Percentiles rank a stretch among this genome's conserved stretches.
phyloP scores from a whole-genome alignment of 2,888 invertebrate species.

The Mesodorylaimus sp. region DNA sequence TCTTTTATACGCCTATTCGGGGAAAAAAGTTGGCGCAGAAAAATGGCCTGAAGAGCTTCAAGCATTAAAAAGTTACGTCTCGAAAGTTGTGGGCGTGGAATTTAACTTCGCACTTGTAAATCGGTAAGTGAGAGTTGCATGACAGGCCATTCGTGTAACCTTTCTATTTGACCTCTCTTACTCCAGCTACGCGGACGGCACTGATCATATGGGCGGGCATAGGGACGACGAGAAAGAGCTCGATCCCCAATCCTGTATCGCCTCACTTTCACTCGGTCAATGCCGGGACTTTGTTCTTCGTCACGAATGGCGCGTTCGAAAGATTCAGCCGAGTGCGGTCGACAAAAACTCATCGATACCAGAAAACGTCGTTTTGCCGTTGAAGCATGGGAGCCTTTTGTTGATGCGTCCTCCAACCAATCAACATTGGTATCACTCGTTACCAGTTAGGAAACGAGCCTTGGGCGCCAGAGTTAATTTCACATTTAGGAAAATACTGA shows the following conservation, averaged over 20 bases:
- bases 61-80: background rate
- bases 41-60: background rate
- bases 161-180: too few species aligned
- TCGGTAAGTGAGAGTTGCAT: background rate
- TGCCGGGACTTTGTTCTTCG: conserved; percentile 46
- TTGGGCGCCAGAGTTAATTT: conserved; percentile 45
- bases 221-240: conserved; percentile 51
- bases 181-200: conserved; percentile 47
- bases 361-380: conserved; percentile 35
- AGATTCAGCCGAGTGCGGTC: conserved; percentile 34
- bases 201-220: conserved; percentile 52
- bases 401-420: conserved; percentile 55
- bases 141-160: too few species aligned
- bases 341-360: conserved; percentile 26
- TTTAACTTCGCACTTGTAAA: conserved; percentile 3
- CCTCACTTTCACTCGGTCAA: conserved; percentile 49
- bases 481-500: conserved; percentile 39
- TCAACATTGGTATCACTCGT: conserved; percentile 49
- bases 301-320: conserved; percentile 35
- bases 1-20: background rate
- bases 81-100: background rate
- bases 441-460: conserved; percentile 44
- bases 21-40: background rate
- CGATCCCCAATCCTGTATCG: conserved; percentile 44
- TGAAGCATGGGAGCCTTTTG: conserved; percentile 48